These are phyloP conservation scores for Pheucticus melanocephalus DNA, from an alignment of 2,113 vertebrate genomes.

Conservation along the genomic window DNA sequence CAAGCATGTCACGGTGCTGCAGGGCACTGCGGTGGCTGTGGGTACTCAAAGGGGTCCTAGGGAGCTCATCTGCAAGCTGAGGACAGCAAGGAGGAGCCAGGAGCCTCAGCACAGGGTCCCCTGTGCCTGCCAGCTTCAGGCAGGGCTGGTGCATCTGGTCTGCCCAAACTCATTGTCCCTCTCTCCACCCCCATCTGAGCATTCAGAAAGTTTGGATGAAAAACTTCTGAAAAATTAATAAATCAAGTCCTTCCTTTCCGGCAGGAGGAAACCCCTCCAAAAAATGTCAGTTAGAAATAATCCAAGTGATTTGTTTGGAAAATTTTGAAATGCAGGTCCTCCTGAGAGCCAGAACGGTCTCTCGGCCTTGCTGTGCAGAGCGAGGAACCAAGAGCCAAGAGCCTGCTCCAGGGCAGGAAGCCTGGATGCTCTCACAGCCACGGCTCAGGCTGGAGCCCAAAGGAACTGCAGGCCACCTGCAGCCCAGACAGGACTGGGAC, in stretches of 20 bases:
- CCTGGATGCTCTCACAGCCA: background rate
- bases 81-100: fast-evolving
- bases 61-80: background rate
- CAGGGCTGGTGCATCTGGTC: background rate
- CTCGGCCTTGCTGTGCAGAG: background rate
- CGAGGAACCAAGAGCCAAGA: slow-evolving; percentile 1
- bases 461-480: background rate
- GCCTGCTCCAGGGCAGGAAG: background rate
- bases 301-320: slow-evolving; percentile 50
- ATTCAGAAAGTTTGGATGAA: background rate
- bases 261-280: background rate
- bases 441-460: background rate
- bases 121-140: background rate
- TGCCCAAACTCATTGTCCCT: background rate
- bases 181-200: background rate
- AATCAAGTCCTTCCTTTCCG: background rate
- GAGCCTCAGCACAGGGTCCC: background rate
- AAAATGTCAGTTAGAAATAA: slow-evolving; percentile 41
- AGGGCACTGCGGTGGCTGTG: background rate
- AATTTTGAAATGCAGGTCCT: background rate
- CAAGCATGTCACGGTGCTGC: background rate
- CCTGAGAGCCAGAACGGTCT: background rate
- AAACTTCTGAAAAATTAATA: background rate
- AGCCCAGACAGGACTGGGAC: background rate
- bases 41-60: background rate